phyloP scores from a whole-genome alignment of 1,140 invertebrate species.

The Argopecten irradians region DNA sequence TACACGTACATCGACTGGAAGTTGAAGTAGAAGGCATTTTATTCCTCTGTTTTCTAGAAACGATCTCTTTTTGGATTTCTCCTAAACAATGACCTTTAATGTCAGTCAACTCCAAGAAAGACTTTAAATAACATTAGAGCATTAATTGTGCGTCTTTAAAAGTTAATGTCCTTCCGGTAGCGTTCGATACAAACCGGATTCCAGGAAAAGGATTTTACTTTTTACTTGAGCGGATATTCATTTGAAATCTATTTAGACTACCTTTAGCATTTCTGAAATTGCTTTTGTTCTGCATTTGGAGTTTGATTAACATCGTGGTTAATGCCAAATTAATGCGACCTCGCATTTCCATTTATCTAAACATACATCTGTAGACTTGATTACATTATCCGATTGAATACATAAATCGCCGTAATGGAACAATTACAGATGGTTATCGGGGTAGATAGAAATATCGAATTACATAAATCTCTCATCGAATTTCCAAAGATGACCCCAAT shows the following conservation, averaged over 20 bases:
- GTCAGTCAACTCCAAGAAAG: not conserved
- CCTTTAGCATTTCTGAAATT: constrained; percentile 11
- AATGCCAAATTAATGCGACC: not conserved
- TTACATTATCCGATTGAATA: not conserved
- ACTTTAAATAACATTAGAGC: not conserved
- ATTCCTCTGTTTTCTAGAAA: not conserved
- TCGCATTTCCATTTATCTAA: not conserved
- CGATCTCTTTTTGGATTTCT: not conserved
- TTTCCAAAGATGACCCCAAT: not conserved
- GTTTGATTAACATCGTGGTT: not conserved
- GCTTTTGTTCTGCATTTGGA: constrained; percentile 5
- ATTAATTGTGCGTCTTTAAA: constrained; percentile 7
- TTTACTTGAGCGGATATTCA: not conserved
- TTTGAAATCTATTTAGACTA: not conserved
- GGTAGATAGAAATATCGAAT: not conserved
- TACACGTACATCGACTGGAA: too few relatives aligned
- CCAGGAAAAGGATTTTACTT: constrained; percentile 9
- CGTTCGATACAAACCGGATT: constrained; percentile 14
- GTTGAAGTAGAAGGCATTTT: too few relatives aligned
- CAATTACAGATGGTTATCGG: not conserved
- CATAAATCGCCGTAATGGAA: not conserved
- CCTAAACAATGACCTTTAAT: not conserved
- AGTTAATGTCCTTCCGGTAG: not conserved
- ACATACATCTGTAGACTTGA: too few relatives aligned
- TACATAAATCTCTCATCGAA: not conserved